Percentiles rank a stretch among this genome's conserved stretches.
Conservation (phyloP, 2,888 invertebrate genomes). For the Augochlorella aurata region DNA sequence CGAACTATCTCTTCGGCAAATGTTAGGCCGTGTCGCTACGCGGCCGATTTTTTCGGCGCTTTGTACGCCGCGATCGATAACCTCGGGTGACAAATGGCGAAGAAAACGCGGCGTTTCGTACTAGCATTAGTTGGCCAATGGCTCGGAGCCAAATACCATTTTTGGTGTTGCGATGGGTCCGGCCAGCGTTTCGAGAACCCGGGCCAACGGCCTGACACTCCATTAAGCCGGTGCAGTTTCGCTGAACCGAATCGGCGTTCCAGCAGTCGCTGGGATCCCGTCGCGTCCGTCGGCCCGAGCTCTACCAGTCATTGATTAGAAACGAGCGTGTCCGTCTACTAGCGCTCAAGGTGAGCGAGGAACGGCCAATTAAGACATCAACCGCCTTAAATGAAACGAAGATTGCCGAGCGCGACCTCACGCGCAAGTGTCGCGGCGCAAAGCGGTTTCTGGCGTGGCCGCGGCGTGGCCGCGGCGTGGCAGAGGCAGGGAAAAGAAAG, state of each 20-base stretch:
- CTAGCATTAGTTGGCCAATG: neutral
- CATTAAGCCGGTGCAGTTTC: neutral
- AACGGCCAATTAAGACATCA: conserved; percentile 80
- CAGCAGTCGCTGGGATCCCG: neutral
- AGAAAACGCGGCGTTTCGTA: no score
- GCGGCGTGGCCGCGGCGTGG: neutral
- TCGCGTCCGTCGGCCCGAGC: neutral
- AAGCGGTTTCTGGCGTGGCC: no score
- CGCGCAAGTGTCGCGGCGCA: conserved; percentile 53
- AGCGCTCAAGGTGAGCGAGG: conserved; percentile 63
- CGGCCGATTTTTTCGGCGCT: no score
- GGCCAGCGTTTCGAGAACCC: neutral
- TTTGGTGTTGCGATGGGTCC: conserved; percentile 5
- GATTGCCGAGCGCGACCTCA: conserved; percentile 64
- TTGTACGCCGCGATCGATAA: no score
- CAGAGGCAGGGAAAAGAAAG: conserved; percentile 17
- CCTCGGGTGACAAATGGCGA: no score
- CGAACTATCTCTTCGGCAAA: neutral
- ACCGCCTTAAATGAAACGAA: conserved; percentile 72
- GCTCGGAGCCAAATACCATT: conserved; percentile 8
- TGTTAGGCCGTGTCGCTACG: no score
- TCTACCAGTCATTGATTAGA: conserved; percentile 32
- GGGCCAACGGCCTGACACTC: conserved; percentile 11
- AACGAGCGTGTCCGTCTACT: neutral
- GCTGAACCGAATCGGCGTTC: neutral